Percentiles rank a stretch among this genome's conserved stretches.
These are phyloP conservation scores for Carcharodon carcharias DNA, from an alignment of 2,797 vertebrate genomes.

Conservation along the genomic window DNA sequence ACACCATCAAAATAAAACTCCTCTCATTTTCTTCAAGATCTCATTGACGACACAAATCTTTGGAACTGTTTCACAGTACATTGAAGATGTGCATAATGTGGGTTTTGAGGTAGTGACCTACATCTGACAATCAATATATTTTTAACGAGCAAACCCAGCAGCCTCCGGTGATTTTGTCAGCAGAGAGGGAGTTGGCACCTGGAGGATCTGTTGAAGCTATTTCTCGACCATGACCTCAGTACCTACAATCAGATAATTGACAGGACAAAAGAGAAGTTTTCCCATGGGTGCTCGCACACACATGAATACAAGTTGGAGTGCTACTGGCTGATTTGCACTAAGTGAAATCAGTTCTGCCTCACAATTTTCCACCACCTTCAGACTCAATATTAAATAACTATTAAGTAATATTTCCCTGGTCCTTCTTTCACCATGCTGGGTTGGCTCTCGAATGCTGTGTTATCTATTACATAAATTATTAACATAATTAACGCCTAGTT, in stretches of 20 bases:
- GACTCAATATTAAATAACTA: neutral
- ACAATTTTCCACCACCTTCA: neutral
- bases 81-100: neutral
- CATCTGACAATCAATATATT: neutral
- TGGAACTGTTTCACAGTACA: neutral
- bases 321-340: neutral
- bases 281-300: neutral
- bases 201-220: neutral
- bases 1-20: neutral
- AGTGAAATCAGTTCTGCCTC: neutral
- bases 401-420: neutral
- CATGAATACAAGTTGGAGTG: neutral
- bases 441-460: neutral
- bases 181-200: neutral
- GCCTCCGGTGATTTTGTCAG: neutral
- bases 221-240: neutral
- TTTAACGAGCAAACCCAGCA: neutral
- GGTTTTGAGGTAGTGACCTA: neutral
- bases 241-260: neutral
- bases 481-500: neutral
- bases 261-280: neutral
- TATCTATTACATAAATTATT: neutral
- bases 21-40: neutral
- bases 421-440: neutral
- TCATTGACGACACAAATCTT: neutral